Percentiles rank a stretch among this genome's conserved stretches.
Evolutionary conservation across 1,140 invertebrate genomes (phyloP).

Genomic region (Akabosia matsudoensis): DNA sequence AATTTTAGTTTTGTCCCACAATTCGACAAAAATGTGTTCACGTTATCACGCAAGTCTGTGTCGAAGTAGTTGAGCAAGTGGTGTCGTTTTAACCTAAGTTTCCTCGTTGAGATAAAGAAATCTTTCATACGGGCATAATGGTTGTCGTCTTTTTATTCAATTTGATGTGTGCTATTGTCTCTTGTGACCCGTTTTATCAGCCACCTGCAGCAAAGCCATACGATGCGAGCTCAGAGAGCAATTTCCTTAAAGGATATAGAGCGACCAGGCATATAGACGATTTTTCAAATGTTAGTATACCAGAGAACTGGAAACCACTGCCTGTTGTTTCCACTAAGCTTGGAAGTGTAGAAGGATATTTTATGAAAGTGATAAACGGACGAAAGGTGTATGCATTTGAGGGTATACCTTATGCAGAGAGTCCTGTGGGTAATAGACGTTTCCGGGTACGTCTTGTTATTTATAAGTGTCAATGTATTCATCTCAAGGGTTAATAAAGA

Average conservation of each 20-base stretch:
- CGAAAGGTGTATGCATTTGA: slow-evolving; percentile 52
- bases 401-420: slow-evolving; percentile 50
- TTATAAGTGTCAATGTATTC: too few relatives aligned
- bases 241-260: not conserved
- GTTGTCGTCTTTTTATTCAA: slow-evolving; percentile 31
- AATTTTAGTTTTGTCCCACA: too few relatives aligned
- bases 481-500: not conserved
- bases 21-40: too few relatives aligned
- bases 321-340: slow-evolving; percentile 20
- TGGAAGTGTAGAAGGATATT: slow-evolving; percentile 33
- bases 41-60: too few relatives aligned
- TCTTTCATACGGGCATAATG: slow-evolving; percentile 16
- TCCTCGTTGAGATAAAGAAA: not conserved
- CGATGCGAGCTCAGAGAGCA: not conserved
- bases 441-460: slow-evolving; percentile 47
- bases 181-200: slow-evolving; percentile 21
- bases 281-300: not conserved
- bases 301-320: not conserved
- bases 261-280: not conserved
- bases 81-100: not conserved
- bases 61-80: too few relatives aligned
- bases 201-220: not conserved
- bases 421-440: slow-evolving; percentile 66
- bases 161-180: slow-evolving; percentile 26
- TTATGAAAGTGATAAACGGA: slow-evolving; percentile 29